Evolutionary conservation across 2,888 invertebrate genomes (phyloP), one percentile per base, ranked within the genome.

Genomic region (Drosophila setosimentum): DNA sequence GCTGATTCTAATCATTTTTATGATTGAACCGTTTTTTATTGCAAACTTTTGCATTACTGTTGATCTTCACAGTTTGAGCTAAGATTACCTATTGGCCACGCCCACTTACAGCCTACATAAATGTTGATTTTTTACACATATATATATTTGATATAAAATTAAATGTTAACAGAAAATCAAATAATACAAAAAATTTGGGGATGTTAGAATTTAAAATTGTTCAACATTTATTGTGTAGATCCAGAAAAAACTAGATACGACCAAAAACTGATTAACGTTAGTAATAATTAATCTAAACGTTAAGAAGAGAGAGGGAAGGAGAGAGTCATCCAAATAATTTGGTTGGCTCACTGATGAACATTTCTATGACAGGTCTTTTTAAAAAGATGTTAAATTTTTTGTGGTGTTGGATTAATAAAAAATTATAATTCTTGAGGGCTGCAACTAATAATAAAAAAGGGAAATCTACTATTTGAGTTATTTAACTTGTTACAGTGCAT

Each of bases 401-500:
- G 10, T 40, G 10, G 2, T n/a, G n/a, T 10, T 40, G n/a, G 10
- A 40, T n/a, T 40, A 10, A n/a, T 40, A 33, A 18, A 37, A 11
- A 32, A 32, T 32, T 10, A 32, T 11, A 32, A 16, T 37, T 18
- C 18, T 37, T 37, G 35, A 7, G 7, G 18, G 18, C 37, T 37
- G 37, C 1, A 37, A 37, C 3, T 8, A 8, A 18, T 37, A 18
- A 2, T 37, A 18, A 18, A 18, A 18, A 32, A 37, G 3, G 8
- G 8, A 37, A n/a, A n/a, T 40, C 24, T 16, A 3, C 8, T 8
- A 24, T 45, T 37, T n/a, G 16, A 35, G 13, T 1, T 49, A 18
- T 49, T 45, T 21, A 45, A 45, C 27, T 29, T 21, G 13, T 4
- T 30, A 57, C 42, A 57, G 57, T 30, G 57, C 30, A 57, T 42